phyloP scores from a whole-genome alignment of 2,797 vertebrate species.

The Hydrocynus forskahlii region DNA sequence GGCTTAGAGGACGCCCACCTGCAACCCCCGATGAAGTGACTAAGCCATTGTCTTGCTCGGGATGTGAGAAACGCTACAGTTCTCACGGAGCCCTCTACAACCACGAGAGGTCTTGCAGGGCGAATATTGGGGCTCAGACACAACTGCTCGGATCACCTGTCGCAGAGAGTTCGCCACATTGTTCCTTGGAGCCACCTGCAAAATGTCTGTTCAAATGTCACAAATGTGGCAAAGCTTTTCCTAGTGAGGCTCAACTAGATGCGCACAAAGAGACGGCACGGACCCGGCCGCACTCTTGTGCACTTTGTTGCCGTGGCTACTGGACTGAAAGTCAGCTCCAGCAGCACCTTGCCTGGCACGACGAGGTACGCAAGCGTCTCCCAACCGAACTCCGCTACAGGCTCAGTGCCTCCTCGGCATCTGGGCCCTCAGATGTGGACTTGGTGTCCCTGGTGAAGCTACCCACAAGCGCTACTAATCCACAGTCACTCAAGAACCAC shows the following conservation, averaged over 20 bases:
- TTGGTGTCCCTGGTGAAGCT: slow-evolving; percentile 19
- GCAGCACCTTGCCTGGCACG: slow-evolving; percentile 82
- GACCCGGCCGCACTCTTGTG: slow-evolving; percentile 74
- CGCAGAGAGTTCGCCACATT: slow-evolving; percentile 49
- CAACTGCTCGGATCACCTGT: not conserved
- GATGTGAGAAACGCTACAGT: slow-evolving; percentile 60
- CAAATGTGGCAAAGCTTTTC: slow-evolving; percentile 82
- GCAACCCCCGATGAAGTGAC: not conserved
- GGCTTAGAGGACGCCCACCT: slow-evolving; percentile 34
- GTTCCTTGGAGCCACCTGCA: slow-evolving; percentile 54
- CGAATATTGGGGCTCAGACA: slow-evolving; percentile 20
- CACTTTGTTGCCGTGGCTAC: slow-evolving; percentile 80
- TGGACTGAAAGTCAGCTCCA: slow-evolving; percentile 81
- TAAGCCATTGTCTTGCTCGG: slow-evolving; percentile 54
- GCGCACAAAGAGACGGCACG: slow-evolving; percentile 71
- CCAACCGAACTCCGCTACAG: slow-evolving; percentile 79
- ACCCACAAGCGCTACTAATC: slow-evolving; percentile 14
- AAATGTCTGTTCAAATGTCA: slow-evolving; percentile 80
- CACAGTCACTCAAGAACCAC: slow-evolving; percentile 62
- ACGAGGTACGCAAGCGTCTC: slow-evolving; percentile 78
- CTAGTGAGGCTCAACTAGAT: slow-evolving; percentile 71
- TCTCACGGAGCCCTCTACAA: slow-evolving; percentile 58
- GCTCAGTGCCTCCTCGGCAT: slow-evolving; percentile 67
- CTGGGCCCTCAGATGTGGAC: slow-evolving; percentile 52
- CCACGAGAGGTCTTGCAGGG: slow-evolving; percentile 58